These are phyloP conservation scores for Rhodeus uyekii DNA, from an alignment of 2,797 vertebrate genomes.

Conservation along the genomic window DNA sequence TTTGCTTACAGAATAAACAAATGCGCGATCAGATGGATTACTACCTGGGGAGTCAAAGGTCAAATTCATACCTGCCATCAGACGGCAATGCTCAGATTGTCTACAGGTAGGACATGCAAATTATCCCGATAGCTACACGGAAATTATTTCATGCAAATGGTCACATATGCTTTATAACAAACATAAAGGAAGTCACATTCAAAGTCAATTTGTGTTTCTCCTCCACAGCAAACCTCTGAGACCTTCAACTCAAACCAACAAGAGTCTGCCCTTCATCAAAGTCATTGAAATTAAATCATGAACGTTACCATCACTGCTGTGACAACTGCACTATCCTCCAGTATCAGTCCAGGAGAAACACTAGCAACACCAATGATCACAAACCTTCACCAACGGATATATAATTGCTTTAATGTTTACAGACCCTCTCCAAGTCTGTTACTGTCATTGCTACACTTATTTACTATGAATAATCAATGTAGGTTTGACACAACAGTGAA, in stretches of 20 bases:
- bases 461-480: slow-evolving; percentile 14
- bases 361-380: slow-evolving; percentile 1
- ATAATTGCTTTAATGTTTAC: background rate
- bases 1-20: slow-evolving; percentile 84
- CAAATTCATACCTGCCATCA: slow-evolving; percentile 54
- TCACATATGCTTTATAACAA: slow-evolving; percentile 1
- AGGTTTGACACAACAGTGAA: slow-evolving; percentile 3
- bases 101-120: slow-evolving; percentile 68
- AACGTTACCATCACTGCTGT: slow-evolving; percentile 38
- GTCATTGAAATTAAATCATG: slow-evolving; percentile 89
- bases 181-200: background rate
- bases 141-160: background rate
- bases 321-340: background rate
- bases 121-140: background rate
- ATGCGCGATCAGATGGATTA: slow-evolving; percentile 93
- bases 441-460: background rate
- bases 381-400: slow-evolving; percentile 4
- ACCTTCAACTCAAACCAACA: slow-evolving; percentile 76
- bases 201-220: background rate
- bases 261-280: slow-evolving; percentile 90
- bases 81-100: slow-evolving; percentile 68
- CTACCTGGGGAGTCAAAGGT: slow-evolving; percentile 77
- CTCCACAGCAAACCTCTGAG: slow-evolving; percentile 79
- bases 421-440: slow-evolving; percentile 1
- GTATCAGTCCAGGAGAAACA: background rate